These are phyloP conservation scores for Horisme vitalbata DNA, from an alignment of 2,888 invertebrate genomes.

Conservation along the genomic window DNA sequence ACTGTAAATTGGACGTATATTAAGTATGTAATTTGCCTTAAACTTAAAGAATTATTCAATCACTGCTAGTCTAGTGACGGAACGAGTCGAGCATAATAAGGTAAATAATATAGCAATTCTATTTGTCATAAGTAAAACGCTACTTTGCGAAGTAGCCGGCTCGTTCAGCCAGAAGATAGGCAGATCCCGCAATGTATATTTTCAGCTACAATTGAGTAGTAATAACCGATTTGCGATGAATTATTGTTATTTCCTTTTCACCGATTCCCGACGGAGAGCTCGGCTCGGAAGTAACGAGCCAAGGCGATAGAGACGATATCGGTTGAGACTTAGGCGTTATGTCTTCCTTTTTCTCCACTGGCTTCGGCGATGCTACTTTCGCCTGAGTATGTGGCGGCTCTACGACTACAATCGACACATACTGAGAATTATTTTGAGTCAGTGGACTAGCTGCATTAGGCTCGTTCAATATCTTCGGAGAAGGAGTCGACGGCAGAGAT, in stretches of 20 bases:
- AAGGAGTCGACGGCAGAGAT: constrained; percentile 72
- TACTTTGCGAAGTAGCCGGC: no score
- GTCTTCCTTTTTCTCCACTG: constrained; percentile 75
- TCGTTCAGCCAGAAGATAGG: no score
- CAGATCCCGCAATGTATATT: background rate
- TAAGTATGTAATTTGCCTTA: constrained; percentile 14
- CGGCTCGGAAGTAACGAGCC: constrained; percentile 91
- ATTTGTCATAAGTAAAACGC: no score
- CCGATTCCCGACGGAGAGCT: constrained; percentile 85
- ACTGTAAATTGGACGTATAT: constrained; percentile 28
- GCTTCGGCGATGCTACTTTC: constrained; percentile 70
- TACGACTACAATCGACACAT: constrained; percentile 77
- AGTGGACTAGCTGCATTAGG: constrained; percentile 62
- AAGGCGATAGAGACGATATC: constrained; percentile 89
- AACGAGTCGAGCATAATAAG: no score
- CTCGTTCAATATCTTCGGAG: constrained; percentile 81
- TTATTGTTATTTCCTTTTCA: constrained; percentile 85
- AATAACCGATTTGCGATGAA: constrained; percentile 93
- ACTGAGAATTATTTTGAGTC: constrained; percentile 64
- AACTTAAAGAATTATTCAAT: background rate
- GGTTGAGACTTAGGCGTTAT: constrained; percentile 82
- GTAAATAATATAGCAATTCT: no score
- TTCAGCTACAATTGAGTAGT: constrained; percentile 90
- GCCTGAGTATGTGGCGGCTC: constrained; percentile 68
- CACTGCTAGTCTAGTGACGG: no score